Percentiles rank a stretch among this genome's conserved stretches.
Conservation (phyloP, 92 coral and sea anemone species). For the Ricordea florida region DNA sequence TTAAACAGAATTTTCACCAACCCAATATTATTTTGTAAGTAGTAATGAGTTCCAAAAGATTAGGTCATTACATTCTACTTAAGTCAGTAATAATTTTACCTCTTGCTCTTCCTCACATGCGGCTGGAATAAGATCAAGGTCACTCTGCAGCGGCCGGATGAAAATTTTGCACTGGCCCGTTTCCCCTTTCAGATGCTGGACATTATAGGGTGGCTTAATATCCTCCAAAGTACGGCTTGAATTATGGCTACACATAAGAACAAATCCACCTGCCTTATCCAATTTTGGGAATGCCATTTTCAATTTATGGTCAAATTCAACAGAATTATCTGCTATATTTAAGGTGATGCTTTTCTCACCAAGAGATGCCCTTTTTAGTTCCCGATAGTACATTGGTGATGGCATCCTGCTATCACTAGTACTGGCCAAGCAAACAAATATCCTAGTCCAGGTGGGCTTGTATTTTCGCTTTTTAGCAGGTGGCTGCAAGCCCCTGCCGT, state of each 20-base stretch:
- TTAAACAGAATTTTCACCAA: too few species aligned
- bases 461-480: not conserved
- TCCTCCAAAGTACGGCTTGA: not conserved
- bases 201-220: conserved; percentile 19
- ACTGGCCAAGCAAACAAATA: too few species aligned
- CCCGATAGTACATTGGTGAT: not conserved
- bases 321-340: not conserved
- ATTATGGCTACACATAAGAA: not conserved
- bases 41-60: too few species aligned
- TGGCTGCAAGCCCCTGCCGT: not conserved
- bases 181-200: not conserved
- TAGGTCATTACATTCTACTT: too few species aligned
- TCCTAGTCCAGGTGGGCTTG: too few species aligned
- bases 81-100: not conserved
- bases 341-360: conserved; percentile 40
- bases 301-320: not conserved
- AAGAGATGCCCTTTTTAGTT: conserved; percentile 23
- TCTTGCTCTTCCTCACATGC: not conserved
- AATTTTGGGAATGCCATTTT: conserved; percentile 13
- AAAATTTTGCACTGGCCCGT: conserved; percentile 19
- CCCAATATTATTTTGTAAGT: too few species aligned
- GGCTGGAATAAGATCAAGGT: conserved; percentile 8
- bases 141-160: conserved; percentile 11
- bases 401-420: conserved; percentile 11
- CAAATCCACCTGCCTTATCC: conserved; percentile 25